Evolutionary conservation across 2,888 invertebrate species (phyloP), one percentile per base, ranked within the genome.

Genomic region (Platypus cylindrus): DNA sequence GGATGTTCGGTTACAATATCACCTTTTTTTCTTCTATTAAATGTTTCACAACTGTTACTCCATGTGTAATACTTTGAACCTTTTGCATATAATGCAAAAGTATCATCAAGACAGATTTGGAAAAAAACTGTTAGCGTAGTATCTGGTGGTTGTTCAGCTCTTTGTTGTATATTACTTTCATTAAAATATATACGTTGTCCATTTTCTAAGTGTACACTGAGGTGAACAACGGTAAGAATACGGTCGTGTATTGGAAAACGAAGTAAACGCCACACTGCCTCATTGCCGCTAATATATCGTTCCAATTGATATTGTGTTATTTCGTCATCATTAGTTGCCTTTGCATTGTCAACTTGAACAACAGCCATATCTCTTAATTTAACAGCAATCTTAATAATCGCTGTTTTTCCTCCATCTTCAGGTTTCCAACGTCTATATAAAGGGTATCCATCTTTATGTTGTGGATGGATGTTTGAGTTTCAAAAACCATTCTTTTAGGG

Each of bases 41-140:
- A 31, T 17, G 20, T 32, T 32, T 24, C 24, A 15, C 15, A n/a
- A 16, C 27, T 34, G 8, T 30, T 30, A 3, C 28, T 17, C 29
- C 29, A 34, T 11, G 22, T n/a, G 11, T 29, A 29, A 14, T 34
- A n/a, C n/a, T n/a, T n/a, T n/a, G n/a, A n/a, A n/a, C 28, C 28
- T 29, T 29, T 23, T 9, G 5, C 2, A 14, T 34, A 34, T 14
- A 29, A n/a, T 7, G 34, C 28, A 18, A 34, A 34, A 9, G 28
- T 13, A 20, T 34, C 29, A 22, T 4, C 5, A 8, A 13, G 3
- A 15, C 34, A 34, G 5, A 34, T n/a, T 9, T 28, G 18, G 16
- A 34, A 34, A 20, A 34, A 34, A 4, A 23, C 27, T 13, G 15
- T 12, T 8, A 34, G 22, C 8, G 34, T 34, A 14, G 34, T 34